A percentile compares a stretch with the other conserved stretches of the same genome.
Conservation (phyloP, 2,113 vertebrate species). For the Hippolais icterina region DNA sequence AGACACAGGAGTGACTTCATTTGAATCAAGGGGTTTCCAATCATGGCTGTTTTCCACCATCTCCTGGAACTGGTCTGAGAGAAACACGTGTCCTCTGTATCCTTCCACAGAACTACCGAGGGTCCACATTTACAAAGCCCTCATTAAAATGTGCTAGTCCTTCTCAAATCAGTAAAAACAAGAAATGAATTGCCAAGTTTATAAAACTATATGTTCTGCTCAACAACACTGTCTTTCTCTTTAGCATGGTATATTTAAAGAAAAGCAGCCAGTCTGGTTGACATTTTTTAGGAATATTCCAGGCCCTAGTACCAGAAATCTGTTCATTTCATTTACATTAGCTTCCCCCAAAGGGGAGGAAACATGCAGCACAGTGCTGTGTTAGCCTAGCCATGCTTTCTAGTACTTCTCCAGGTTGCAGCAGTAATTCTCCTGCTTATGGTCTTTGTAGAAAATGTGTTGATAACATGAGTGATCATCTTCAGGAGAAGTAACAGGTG, state of each 20-base stretch:
- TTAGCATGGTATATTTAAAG: background rate
- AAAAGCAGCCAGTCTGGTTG: background rate
- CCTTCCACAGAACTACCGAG: background rate
- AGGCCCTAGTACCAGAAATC: background rate
- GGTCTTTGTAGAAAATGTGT: background rate
- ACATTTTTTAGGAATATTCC: background rate
- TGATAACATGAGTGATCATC: background rate
- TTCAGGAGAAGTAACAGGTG: fast-evolving
- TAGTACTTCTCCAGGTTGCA: background rate
- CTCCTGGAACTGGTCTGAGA: conserved; percentile 14
- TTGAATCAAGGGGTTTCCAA: background rate
- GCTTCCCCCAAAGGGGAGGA: background rate
- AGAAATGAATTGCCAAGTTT: background rate
- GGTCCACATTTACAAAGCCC: background rate
- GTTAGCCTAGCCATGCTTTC: background rate
- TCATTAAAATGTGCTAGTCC: background rate
- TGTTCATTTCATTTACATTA: background rate
- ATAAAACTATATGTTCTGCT: background rate
- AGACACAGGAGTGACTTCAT: conserved; percentile 55
- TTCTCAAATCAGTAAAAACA: conserved; percentile 11
- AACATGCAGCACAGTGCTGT: background rate
- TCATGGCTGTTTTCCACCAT: conserved; percentile 18
- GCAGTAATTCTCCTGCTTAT: background rate
- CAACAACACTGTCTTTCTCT: background rate
- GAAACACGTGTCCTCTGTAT: background rate